Base-by-base conservation (phyloP, 2,888 invertebrate genomes). In the Melipona beecheii region DNA sequence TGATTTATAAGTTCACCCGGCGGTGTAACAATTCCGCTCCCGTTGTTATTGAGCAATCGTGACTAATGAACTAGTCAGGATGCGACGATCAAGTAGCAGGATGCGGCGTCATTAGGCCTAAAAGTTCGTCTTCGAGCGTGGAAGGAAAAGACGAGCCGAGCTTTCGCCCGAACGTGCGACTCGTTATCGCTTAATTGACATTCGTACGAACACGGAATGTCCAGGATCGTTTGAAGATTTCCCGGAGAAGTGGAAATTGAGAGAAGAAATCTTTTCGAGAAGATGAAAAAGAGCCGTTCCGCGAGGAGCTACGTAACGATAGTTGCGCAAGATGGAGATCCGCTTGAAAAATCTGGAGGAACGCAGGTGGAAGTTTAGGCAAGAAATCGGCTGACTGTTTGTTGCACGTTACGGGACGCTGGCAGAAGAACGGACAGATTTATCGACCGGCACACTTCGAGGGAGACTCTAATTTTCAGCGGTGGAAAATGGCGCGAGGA, bases 41-140 rank as follows among this genome's bases (percentile, higher is more conserved):
- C 86, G 84, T 87, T 81, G 87, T 91, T 91, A 92, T 92, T 91
- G 90, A 92, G 91, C 91, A 90, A 91, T 92, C 91, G 91, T 91
- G 89, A 90, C 89, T 92, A 92, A 92, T 91, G 91, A 92, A 92
- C 89, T 90, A 91, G 91, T 92, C 88, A 88, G 87, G 85, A 87
- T 88, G 87, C 85, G 83, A 86, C 82, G 84, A 88, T 86, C 86
- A 88, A 80, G 83, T 84, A 80, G 68, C 81, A 75, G 78, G 84
- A 88, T 82, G 79, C 76, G 56, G 79, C 78, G 81, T 85, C 77
- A 83, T 89, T 87, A 88, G 77, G 65, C 74, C 15, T 71, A 24
- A 54, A 66, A 78, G 4, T 52, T 60, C 68, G 65, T 52, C 65
- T 68, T 78, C 69, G 81, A 71, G 75, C 77, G 80, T 70, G 85